These are phyloP conservation scores for Eurosta solidaginis DNA, from an alignment of 1,140 invertebrate species.

Conservation along the genomic window DNA sequence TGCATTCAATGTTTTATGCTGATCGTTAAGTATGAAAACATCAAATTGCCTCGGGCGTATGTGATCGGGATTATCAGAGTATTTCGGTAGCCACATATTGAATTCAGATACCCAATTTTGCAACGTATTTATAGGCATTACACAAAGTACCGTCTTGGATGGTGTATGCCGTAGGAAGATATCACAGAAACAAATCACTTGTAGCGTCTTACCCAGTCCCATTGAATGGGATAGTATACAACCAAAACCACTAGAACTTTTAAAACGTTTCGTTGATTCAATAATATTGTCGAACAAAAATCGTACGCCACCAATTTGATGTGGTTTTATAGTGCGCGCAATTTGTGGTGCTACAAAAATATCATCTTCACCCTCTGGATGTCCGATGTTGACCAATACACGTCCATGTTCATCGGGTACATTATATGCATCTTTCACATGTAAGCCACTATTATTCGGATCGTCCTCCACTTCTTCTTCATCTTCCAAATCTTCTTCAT, in stretches of 20 bases:
- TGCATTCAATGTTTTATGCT: slow-evolving; percentile 87
- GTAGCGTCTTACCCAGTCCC: slow-evolving; percentile 98
- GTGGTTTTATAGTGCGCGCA: slow-evolving; percentile 90
- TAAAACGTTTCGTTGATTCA: slow-evolving; percentile 85
- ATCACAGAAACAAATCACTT: slow-evolving; percentile 95
- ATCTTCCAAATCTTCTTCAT: slow-evolving; percentile 65
- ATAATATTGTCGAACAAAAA: slow-evolving; percentile 97
- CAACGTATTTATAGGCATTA: slow-evolving; percentile 98
- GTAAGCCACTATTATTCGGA: slow-evolving; percentile 73
- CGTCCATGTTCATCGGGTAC: slow-evolving; percentile 88
- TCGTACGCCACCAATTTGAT: slow-evolving; percentile 95
- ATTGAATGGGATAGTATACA: slow-evolving; percentile 99
- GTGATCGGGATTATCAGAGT: slow-evolving; percentile 55
- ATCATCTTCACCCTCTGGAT: slow-evolving; percentile 89
- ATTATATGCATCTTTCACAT: slow-evolving; percentile 91
- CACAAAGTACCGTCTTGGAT: slow-evolving; percentile 89
- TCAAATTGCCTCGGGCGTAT: slow-evolving; percentile 80
- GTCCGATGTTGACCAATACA: slow-evolving; percentile 95
- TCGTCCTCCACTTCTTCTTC: slow-evolving; percentile 66
- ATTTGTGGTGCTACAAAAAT: slow-evolving; percentile 94
- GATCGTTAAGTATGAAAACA: slow-evolving; percentile 91
- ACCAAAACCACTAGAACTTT: slow-evolving; percentile 91
- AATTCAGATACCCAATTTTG: slow-evolving; percentile 99
- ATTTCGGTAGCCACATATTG: slow-evolving; percentile 90
- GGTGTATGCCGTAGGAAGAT: slow-evolving; percentile 90